Evolutionary conservation across 2,888 invertebrate genomes (phyloP).

Genomic region (Electrophaes corylata): DNA sequence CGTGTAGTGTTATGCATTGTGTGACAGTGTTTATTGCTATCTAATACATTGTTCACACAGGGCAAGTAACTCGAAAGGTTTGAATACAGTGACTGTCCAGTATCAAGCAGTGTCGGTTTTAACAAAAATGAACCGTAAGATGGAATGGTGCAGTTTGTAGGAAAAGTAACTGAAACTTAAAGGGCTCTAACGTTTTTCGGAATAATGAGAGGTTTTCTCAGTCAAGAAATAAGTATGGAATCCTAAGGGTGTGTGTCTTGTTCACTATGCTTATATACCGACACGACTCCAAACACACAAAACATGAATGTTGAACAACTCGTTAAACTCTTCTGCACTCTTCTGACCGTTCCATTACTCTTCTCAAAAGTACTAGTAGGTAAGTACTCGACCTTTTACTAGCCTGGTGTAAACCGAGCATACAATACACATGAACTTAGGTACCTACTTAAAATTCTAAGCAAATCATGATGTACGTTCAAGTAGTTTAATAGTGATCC

Average conservation of each 20-base stretch:
- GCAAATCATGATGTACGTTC: slow-evolving; percentile 19
- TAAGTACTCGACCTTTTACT: neutral
- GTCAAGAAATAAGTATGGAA: too few species aligned
- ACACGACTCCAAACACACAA: too few species aligned
- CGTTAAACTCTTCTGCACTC: too few species aligned
- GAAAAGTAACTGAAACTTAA: neutral
- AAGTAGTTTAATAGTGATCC: slow-evolving; percentile 12
- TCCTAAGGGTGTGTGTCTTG: too few species aligned
- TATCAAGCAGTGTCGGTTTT: too few species aligned
- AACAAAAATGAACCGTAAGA: too few species aligned
- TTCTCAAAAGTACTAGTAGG: neutral
- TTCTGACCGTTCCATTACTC: too few species aligned
- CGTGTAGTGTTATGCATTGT: slow-evolving; percentile 39
- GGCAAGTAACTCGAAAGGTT: slow-evolving; percentile 3
- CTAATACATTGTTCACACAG: slow-evolving; percentile 30
- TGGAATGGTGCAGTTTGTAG: too few species aligned
- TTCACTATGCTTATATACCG: too few species aligned
- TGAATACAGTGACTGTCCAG: too few species aligned
- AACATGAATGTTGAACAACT: too few species aligned
- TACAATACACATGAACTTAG: neutral
- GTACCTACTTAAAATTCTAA: slow-evolving; percentile 24
- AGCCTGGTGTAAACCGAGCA: neutral
- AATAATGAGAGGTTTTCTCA: too few species aligned
- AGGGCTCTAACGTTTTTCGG: neutral
- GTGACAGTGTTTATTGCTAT: slow-evolving; percentile 48